Evolutionary conservation across 2,113 vertebrate species (phyloP).

Genomic region (Prionailurus bengalensis): DNA sequence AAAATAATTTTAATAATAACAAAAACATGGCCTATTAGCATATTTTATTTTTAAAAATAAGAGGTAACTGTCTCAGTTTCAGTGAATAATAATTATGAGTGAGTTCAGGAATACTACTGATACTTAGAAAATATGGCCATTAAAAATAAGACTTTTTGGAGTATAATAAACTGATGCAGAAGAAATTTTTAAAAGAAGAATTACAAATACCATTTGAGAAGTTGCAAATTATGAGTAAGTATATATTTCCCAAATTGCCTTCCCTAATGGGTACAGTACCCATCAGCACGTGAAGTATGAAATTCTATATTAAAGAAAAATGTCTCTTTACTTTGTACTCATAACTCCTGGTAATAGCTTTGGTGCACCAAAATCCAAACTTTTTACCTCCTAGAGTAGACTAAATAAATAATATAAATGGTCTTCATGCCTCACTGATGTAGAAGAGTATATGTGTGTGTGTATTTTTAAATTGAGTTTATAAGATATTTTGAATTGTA

Average conservation of each 20-base stretch:
- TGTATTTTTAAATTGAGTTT: constrained; percentile 32
- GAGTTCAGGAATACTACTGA: background rate
- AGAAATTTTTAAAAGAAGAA: background rate
- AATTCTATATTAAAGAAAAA: constrained; percentile 39
- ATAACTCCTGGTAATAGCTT: constrained; percentile 18
- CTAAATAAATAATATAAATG: background rate
- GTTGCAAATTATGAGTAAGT: background rate
- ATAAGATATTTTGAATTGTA: constrained; percentile 18
- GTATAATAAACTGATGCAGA: background rate
- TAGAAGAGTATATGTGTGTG: background rate
- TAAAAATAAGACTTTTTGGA: constrained; percentile 16
- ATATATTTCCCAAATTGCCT: background rate
- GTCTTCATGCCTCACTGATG: background rate
- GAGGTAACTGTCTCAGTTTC: background rate
- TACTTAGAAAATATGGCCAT: background rate
- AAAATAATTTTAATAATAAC: background rate
- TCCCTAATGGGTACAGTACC: background rate
- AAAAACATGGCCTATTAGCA: background rate
- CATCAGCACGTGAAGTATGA: background rate
- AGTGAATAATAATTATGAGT: background rate
- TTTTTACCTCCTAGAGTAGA: constrained; percentile 2
- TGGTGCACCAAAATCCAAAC: background rate
- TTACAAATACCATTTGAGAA: constrained; percentile 47
- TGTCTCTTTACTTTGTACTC: background rate
- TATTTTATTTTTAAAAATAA: constrained; percentile 18